Percentiles rank a stretch among this genome's conserved stretches.
Evolutionary conservation across 2,797 vertebrate genomes (phyloP).

Genomic region (Ctenosaura bakeri): DNA sequence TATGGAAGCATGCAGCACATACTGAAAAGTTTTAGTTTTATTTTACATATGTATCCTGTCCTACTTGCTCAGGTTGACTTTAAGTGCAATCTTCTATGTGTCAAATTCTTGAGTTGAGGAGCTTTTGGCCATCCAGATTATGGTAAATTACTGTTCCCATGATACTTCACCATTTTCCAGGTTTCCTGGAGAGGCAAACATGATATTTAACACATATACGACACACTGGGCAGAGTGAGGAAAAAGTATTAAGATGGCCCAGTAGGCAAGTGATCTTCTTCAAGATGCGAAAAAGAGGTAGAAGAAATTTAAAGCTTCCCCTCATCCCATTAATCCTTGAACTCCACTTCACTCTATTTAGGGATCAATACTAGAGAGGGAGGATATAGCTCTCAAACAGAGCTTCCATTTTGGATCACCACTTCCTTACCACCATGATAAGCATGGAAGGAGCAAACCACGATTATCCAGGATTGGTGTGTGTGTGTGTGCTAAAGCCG

Average conservation of each 20-base stretch:
- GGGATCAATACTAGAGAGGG: too few species aligned
- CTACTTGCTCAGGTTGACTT: not conserved
- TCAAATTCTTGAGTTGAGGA: too few species aligned
- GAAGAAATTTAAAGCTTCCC: not conserved
- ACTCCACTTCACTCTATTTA: not conserved
- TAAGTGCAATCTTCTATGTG: not conserved
- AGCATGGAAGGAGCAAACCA: not conserved
- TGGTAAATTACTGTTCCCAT: too few species aligned
- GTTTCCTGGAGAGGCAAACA: too few species aligned
- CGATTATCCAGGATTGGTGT: too few species aligned
- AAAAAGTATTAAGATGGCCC: not conserved
- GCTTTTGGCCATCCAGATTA: too few species aligned
- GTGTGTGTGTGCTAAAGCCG: too few species aligned
- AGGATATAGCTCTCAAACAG: too few species aligned
- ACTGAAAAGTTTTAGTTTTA: not conserved
- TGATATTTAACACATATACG: too few species aligned
- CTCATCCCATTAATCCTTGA: not conserved
- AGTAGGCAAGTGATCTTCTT: not conserved
- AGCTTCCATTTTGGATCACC: not conserved
- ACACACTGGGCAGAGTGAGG: not conserved
- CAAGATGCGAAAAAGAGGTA: not conserved
- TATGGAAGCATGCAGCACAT: not conserved
- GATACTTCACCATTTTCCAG: too few species aligned
- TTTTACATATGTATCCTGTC: not conserved
- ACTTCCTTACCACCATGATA: not conserved